Conservation (phyloP, 2,797 vertebrate genomes). For the Gambusia yucatana region DNA sequence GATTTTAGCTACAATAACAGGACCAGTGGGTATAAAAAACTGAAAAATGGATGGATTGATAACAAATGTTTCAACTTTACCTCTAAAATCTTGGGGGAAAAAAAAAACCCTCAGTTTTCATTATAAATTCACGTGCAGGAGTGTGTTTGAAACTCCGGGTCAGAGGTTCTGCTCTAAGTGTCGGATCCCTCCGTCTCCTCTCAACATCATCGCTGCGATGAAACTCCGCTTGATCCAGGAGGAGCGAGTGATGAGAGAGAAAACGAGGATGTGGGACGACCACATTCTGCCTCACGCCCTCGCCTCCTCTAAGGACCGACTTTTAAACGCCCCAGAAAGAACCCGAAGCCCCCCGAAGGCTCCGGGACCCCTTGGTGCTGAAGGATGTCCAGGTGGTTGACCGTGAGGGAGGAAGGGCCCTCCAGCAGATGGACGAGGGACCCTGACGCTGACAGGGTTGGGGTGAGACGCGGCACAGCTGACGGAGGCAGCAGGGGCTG, state of each 20-base stretch:
- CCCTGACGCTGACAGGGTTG: slow-evolving; percentile 45
- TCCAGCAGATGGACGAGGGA: slow-evolving; percentile 63
- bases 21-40: neutral
- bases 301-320: slow-evolving; percentile 38
- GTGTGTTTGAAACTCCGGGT: neutral
- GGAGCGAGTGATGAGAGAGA: slow-evolving; percentile 52
- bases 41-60: neutral
- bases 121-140: neutral
- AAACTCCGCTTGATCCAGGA: slow-evolving; percentile 25
- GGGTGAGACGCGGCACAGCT: slow-evolving; percentile 66
- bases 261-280: slow-evolving; percentile 22
- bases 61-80: neutral
- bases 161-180: slow-evolving; percentile 15
- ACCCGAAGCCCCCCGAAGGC: no score
- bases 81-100: neutral
- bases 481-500: slow-evolving; percentile 48
- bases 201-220: slow-evolving; percentile 40
- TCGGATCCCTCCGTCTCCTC: slow-evolving; percentile 31
- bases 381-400: slow-evolving; percentile 74
- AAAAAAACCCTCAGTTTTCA: neutral
- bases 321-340: slow-evolving; percentile 38
- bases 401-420: slow-evolving; percentile 51
- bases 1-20: neutral
- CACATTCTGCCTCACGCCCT: slow-evolving; percentile 16
- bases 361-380: slow-evolving; percentile 38